phyloP scores from a whole-genome alignment of 2,113 vertebrate genomes.

The Phaethornis superciliosus region DNA sequence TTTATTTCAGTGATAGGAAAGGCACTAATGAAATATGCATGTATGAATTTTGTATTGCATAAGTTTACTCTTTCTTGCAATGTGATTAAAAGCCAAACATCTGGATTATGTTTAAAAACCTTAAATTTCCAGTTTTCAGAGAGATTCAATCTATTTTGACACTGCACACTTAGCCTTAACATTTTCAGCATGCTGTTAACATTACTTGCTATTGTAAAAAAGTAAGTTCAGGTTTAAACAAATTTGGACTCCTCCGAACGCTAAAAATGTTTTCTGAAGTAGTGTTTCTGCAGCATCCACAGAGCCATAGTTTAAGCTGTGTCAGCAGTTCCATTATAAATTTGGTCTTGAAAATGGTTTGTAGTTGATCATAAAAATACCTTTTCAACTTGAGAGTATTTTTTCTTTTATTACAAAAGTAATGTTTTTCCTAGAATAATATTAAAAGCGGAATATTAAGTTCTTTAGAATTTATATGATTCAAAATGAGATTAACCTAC shows the following conservation, averaged over 20 bases:
- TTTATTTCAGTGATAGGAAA: conserved; percentile 82
- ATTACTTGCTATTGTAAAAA: conserved; percentile 75
- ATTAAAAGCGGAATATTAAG: neutral
- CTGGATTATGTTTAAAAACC: conserved; percentile 81
- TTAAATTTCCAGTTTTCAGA: conserved; percentile 78
- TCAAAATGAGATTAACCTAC: neutral
- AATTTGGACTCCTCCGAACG: conserved; percentile 66
- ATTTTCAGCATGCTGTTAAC: conserved; percentile 78
- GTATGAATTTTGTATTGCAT: conserved; percentile 80
- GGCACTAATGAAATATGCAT: conserved; percentile 82
- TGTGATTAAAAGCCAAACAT: conserved; percentile 83
- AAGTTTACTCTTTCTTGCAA: conserved; percentile 79
- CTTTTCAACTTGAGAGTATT: neutral
- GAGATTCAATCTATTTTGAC: conserved; percentile 79
- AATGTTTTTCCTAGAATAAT: neutral
- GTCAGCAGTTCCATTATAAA: conserved; percentile 72
- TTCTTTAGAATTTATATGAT: neutral
- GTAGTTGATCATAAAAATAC: conserved; percentile 64
- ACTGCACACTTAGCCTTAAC: conserved; percentile 76
- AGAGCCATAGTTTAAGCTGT: conserved; percentile 40
- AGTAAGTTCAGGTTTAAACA: conserved; percentile 70
- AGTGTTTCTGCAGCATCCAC: conserved; percentile 56
- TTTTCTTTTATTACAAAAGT: neutral
- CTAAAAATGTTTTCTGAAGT: conserved; percentile 75
- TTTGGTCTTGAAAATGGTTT: conserved; percentile 44